Evolutionary conservation across 2,888 invertebrate species (phyloP).

Genomic region (Cistogaster globosa): DNA sequence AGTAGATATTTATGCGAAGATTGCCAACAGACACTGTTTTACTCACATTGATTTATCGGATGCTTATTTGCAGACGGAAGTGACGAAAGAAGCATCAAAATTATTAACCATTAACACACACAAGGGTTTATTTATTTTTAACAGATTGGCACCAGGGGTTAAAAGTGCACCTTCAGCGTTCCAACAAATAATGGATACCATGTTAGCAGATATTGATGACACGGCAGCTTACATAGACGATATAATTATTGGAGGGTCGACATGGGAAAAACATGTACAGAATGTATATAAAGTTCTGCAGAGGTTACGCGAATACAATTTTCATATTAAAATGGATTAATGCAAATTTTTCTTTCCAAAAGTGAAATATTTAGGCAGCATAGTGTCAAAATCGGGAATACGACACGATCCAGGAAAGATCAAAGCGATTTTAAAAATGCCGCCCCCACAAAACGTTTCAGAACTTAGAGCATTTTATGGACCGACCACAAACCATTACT

Average conservation of each 20-base stretch:
- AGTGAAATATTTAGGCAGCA: slow-evolving; percentile 17
- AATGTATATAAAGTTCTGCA: background rate
- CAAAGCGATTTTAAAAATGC: slow-evolving; percentile 5
- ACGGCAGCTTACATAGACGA: slow-evolving; percentile 24
- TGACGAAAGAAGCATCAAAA: slow-evolving; percentile 18
- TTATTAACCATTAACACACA: slow-evolving; percentile 22
- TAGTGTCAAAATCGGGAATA: background rate
- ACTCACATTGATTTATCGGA: slow-evolving; percentile 47
- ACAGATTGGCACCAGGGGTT: slow-evolving; percentile 20
- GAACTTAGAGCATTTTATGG: slow-evolving; percentile 15
- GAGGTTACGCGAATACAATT: slow-evolving; percentile 17
- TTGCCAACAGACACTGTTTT: slow-evolving; percentile 22
- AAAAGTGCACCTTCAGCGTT: slow-evolving; percentile 29
- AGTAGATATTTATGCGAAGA: slow-evolving; percentile 21
- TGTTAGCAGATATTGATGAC: slow-evolving; percentile 24
- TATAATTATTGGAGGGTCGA: slow-evolving; percentile 11
- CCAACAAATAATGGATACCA: slow-evolving; percentile 38
- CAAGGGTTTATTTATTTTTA: slow-evolving; percentile 29
- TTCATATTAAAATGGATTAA: slow-evolving; percentile 19
- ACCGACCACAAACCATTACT: slow-evolving; percentile 56
- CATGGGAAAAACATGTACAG: slow-evolving; percentile 4
- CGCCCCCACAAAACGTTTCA: slow-evolving; percentile 2
- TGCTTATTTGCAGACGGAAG: slow-evolving; percentile 20
- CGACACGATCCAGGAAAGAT: slow-evolving; percentile 23
- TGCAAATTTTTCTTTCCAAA: slow-evolving; percentile 25